Conservation (phyloP, 1,140 invertebrate genomes). For the Carposina sasakii region DNA sequence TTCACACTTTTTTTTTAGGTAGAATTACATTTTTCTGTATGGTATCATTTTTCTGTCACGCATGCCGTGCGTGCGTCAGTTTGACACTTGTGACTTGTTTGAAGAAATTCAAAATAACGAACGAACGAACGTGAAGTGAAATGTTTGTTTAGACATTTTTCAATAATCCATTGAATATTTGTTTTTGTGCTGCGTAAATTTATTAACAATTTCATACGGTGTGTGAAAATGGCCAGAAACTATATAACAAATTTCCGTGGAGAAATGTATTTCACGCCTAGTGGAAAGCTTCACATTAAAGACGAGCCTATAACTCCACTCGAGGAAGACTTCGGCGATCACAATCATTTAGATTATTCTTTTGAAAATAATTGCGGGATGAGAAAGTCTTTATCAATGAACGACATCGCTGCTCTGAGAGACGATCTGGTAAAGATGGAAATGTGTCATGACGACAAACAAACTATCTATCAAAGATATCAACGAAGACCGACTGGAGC, state of each 20-base stretch:
- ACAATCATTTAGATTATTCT: constrained; percentile 32
- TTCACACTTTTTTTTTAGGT: too few species aligned
- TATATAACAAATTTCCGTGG: constrained; percentile 54
- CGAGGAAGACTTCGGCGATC: constrained; percentile 47
- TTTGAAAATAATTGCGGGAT: constrained; percentile 34
- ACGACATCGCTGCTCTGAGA: constrained; percentile 43
- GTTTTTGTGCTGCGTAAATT: too few species aligned
- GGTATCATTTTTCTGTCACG: too few species aligned
- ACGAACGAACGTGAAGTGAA: too few species aligned
- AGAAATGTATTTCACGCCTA: constrained; percentile 44
- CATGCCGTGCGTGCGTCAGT: too few species aligned
- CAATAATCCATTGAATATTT: too few species aligned
- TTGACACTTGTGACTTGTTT: too few species aligned
- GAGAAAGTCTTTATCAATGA: constrained; percentile 61
- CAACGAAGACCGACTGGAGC: constrained; percentile 24
- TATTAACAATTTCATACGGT: too few species aligned
- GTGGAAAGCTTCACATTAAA: constrained; percentile 42
- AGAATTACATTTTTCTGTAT: too few species aligned
- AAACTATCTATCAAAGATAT: constrained; percentile 34
- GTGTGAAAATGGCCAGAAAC: constrained; percentile 50
- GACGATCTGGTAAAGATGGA: constrained; percentile 43
- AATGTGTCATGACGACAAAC: constrained; percentile 24
- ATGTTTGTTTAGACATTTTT: too few species aligned
- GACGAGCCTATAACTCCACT: constrained; percentile 49
- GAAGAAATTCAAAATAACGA: too few species aligned